These are phyloP conservation scores for Agonum fuliginosum DNA, from an alignment of 2,888 invertebrate species.

Conservation along the genomic window DNA sequence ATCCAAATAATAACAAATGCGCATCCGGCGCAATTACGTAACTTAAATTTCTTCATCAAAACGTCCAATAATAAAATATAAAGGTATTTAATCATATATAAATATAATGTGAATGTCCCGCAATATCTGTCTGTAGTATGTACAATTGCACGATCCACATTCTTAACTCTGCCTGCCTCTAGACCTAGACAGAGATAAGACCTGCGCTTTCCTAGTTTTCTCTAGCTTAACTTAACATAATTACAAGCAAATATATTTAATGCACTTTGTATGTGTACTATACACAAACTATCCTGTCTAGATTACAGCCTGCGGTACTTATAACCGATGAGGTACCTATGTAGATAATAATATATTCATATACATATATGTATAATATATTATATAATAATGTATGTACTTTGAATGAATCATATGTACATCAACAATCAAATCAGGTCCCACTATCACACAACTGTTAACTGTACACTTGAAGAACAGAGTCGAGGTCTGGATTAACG, in stretches of 20 bases:
- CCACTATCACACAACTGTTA: slow-evolving; percentile 59
- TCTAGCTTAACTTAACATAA: slow-evolving; percentile 57
- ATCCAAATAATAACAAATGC: slow-evolving; percentile 64
- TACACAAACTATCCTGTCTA: slow-evolving; percentile 73
- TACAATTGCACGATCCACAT: slow-evolving; percentile 72
- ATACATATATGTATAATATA: slow-evolving; percentile 63
- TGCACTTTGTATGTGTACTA: slow-evolving; percentile 69
- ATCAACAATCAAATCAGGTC: slow-evolving; percentile 56
- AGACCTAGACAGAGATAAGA: slow-evolving; percentile 28
- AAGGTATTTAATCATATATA: slow-evolving; percentile 65
- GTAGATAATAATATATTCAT: slow-evolving; percentile 68
- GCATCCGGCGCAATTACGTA: slow-evolving; percentile 50
- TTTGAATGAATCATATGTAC: slow-evolving; percentile 60
- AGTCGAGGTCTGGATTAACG: slow-evolving; percentile 2
- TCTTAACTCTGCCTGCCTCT: slow-evolving; percentile 64
- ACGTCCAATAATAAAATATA: slow-evolving; percentile 71
- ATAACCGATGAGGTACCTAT: slow-evolving; percentile 73
- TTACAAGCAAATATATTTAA: slow-evolving; percentile 65
- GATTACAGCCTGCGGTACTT: slow-evolving; percentile 73
- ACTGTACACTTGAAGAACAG: slow-evolving; percentile 53
- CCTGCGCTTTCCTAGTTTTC: slow-evolving; percentile 51
- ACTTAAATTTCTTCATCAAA: slow-evolving; percentile 49
- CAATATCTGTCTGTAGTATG: slow-evolving; percentile 74
- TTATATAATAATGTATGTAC: slow-evolving; percentile 66
- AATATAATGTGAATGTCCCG: slow-evolving; percentile 77